Percentiles rank a stretch among this genome's conserved stretches.
Conservation (phyloP, 2,888 invertebrate genomes). For the Tetanocera ferruginea region DNA sequence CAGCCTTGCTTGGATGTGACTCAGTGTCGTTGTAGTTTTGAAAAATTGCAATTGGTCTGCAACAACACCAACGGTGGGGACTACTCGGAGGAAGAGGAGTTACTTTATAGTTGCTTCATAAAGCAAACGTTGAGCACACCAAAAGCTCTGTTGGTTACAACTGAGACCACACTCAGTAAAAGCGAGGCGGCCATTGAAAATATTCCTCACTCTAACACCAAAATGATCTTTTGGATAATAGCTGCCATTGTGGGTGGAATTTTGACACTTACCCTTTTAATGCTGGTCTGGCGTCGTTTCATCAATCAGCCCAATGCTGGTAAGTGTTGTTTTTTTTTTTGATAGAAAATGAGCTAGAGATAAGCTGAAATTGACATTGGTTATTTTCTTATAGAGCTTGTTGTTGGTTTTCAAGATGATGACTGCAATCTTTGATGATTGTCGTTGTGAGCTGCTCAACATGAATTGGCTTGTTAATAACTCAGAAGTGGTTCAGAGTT, state of each 20-base stretch:
- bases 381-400: not conserved
- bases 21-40: slow-evolving; percentile 50
- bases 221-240: not conserved
- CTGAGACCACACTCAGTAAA: not conserved
- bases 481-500: too few relatives aligned
- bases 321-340: not conserved
- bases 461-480: too few relatives aligned
- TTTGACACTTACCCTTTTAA: not conserved
- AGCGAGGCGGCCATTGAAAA: not conserved
- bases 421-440: too few relatives aligned
- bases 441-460: too few relatives aligned
- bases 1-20: slow-evolving; percentile 53
- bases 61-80: not conserved
- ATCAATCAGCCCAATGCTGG: not conserved
- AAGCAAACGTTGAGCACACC: not conserved
- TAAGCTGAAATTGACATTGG: not conserved
- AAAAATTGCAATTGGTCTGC: slow-evolving; percentile 47
- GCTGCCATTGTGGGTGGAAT: not conserved
- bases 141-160: not conserved
- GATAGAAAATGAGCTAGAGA: not conserved
- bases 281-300: not conserved
- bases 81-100: not conserved
- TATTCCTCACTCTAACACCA: too few relatives aligned
- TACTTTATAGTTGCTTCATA: slow-evolving; percentile 18
- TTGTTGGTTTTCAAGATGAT: not conserved